These are phyloP conservation scores for Aramus guarauna DNA, from an alignment of 2,113 vertebrate genomes.

Conservation along the genomic window DNA sequence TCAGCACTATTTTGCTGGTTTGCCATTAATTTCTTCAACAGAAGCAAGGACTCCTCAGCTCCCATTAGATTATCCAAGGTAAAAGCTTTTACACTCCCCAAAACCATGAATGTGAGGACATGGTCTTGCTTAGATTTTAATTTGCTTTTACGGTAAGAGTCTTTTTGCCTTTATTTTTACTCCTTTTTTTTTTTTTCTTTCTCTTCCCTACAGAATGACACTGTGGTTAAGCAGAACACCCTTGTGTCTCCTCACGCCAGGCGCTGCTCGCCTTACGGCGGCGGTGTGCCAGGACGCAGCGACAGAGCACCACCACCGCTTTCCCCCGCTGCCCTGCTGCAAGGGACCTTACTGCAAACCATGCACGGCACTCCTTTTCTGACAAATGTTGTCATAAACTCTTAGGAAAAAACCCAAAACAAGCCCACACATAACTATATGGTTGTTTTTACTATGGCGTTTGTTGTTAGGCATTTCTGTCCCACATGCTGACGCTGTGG, in stretches of 20 bases:
- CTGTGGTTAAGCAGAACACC: neutral
- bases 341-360: neutral
- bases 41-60: neutral
- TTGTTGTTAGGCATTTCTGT: neutral
- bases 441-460: fast-evolving
- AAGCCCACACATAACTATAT: fast-evolving
- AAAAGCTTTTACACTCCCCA: neutral
- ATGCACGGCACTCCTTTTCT: fast-evolving
- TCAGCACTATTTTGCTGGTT: neutral
- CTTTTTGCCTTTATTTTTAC: neutral
- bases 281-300: fast-evolving
- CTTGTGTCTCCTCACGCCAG: fast-evolving
- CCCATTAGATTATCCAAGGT: too few relatives aligned
- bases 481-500: fast-evolving
- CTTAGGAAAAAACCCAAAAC: fast-evolving
- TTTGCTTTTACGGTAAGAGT: neutral
- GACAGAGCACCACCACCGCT: fast-evolving
- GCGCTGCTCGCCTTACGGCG: neutral
- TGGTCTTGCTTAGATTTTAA: neutral
- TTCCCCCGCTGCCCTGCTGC: fast-evolving
- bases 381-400: fast-evolving
- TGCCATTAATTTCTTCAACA: neutral
- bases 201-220: fast-evolving
- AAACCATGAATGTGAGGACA: neutral
- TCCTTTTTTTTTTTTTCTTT: neutral